Evolutionary conservation across 2,797 vertebrate species (phyloP).

Genomic region (Tapera naevia): DNA sequence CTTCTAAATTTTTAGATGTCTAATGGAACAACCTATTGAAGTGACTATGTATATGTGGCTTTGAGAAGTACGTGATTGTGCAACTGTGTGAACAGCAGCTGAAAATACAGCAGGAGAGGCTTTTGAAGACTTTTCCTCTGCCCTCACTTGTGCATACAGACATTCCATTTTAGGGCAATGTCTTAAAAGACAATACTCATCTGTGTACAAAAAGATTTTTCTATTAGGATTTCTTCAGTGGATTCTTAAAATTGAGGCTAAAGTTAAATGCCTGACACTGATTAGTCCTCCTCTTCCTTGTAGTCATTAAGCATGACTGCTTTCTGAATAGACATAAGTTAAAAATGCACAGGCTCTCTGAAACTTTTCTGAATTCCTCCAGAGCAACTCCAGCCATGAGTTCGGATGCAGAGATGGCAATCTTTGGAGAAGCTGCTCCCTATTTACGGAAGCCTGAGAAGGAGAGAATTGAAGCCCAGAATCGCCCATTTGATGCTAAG

Average conservation of each 20-base stretch:
- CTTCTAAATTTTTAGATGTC: background rate
- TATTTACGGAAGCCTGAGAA: constrained; percentile 85
- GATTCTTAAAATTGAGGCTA: background rate
- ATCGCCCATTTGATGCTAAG: constrained; percentile 85
- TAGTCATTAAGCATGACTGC: background rate
- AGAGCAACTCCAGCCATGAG: constrained; percentile 72
- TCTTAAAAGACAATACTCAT: background rate
- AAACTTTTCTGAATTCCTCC: background rate
- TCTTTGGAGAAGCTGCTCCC: constrained; percentile 82
- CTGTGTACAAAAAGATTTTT: background rate
- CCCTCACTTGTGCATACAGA: background rate
- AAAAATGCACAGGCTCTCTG: background rate
- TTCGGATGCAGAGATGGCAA: constrained; percentile 79
- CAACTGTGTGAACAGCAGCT: background rate
- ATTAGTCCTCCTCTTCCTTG: background rate
- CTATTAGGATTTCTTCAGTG: background rate
- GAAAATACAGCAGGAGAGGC: background rate
- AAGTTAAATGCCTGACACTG: background rate
- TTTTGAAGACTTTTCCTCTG: background rate
- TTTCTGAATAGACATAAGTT: background rate
- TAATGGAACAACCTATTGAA: background rate
- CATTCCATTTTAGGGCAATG: accelerated
- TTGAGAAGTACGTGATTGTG: background rate
- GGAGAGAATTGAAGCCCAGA: constrained; percentile 86
- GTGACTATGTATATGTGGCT: background rate